Evolutionary conservation across 2,797 vertebrate genomes (phyloP).

Genomic region (Galagoides demidoff): DNA sequence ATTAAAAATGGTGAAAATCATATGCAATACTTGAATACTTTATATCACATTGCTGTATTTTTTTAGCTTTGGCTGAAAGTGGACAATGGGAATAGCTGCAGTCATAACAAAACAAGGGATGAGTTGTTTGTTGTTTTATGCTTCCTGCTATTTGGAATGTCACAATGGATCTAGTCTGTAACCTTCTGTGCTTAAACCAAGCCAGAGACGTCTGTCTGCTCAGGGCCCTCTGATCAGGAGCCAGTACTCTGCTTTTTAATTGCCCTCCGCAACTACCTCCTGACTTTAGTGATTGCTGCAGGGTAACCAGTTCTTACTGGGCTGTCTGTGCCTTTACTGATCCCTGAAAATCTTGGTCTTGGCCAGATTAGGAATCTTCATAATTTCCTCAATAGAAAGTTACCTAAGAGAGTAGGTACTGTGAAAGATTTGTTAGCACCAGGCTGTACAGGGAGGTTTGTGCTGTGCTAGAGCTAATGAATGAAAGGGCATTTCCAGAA

Average conservation of each 20-base stretch:
- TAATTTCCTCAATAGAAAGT: constrained; percentile 17
- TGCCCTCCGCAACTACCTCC: neutral
- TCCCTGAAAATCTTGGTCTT: neutral
- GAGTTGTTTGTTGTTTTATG: neutral
- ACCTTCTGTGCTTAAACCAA: neutral
- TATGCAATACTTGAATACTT: neutral
- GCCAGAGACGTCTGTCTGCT: neutral
- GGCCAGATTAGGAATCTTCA: neutral
- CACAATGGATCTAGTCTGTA: neutral
- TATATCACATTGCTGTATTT: neutral
- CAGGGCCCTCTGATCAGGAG: constrained; percentile 11
- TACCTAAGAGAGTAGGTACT: neutral
- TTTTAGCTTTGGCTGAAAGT: neutral
- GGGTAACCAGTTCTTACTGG: neutral
- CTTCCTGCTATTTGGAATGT: neutral
- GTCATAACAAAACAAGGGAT: neutral
- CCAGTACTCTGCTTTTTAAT: neutral
- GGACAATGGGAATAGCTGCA: neutral
- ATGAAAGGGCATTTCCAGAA: constrained; percentile 39
- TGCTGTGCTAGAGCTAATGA: neutral
- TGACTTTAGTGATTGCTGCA: neutral
- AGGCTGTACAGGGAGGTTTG: neutral
- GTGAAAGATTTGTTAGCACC: constrained; percentile 12
- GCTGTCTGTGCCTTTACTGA: neutral
- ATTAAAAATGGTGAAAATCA: neutral